Conservation (phyloP, 2,113 vertebrate species). For the Nanger granti region DNA sequence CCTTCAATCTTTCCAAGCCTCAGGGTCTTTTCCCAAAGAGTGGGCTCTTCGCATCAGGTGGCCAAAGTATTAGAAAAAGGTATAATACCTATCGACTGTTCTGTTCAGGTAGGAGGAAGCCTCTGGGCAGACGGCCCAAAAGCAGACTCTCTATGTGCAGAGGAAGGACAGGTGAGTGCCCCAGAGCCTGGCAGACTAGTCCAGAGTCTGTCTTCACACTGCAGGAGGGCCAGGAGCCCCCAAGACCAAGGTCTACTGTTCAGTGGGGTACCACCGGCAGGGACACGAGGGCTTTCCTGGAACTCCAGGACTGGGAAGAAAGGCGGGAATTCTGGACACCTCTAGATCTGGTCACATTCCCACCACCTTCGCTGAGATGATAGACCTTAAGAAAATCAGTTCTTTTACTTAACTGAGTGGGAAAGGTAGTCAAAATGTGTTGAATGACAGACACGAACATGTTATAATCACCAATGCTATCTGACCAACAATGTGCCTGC, state of each 20-base stretch:
- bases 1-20: neutral
- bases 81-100: neutral
- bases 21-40: neutral
- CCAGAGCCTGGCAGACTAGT: neutral
- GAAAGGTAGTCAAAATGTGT: neutral
- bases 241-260: neutral
- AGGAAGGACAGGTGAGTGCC: neutral
- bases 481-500: neutral
- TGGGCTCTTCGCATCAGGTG: neutral
- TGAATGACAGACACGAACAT: neutral
- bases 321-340: neutral
- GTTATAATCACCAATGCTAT: neutral
- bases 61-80: neutral
- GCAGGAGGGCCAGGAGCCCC: neutral
- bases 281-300: neutral
- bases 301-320: neutral
- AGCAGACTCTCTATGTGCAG: neutral
- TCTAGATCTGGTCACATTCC: neutral
- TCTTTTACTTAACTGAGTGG: neutral
- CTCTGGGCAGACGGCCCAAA: neutral
- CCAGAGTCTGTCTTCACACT: too few species aligned
- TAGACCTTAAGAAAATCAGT: neutral
- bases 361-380: neutral
- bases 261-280: neutral
- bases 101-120: neutral